Evolutionary conservation across 2,113 vertebrate genomes (phyloP).

Genomic region (Ctenodactylus gundi): DNA sequence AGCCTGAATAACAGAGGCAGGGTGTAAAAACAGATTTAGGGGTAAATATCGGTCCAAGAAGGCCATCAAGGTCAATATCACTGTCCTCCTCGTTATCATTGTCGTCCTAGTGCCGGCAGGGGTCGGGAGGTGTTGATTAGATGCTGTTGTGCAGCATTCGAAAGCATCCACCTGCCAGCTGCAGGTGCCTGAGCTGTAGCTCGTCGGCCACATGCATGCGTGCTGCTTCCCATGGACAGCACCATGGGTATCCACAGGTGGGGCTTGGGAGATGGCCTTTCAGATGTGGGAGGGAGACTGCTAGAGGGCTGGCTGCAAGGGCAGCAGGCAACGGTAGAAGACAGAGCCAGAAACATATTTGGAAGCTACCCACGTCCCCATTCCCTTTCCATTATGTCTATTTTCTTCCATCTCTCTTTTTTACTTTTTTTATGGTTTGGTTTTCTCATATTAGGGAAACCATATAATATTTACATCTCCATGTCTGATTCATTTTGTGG

Average conservation of each 20-base stretch:
- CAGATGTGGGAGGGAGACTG: not conserved
- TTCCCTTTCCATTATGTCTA: too few species aligned
- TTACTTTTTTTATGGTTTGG: too few species aligned
- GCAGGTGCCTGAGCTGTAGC: not conserved
- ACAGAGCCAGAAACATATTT: not conserved
- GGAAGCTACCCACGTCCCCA: too few species aligned
- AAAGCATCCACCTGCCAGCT: not conserved
- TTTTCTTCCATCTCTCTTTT: too few species aligned
- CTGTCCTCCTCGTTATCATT: not conserved
- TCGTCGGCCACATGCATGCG: rapidly evolving
- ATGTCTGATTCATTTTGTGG: too few species aligned
- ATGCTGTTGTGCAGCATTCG: not conserved
- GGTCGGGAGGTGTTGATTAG: not conserved
- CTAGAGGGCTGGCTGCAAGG: not conserved
- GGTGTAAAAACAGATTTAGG: not conserved
- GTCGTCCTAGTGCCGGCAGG: not conserved
- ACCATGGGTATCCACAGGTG: not conserved
- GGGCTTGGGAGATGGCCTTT: not conserved
- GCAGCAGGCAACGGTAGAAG: not conserved
- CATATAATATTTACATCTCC: too few species aligned
- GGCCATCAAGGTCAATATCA: not conserved
- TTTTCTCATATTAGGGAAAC: too few species aligned
- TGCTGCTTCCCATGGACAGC: not conserved
- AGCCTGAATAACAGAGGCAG: not conserved
- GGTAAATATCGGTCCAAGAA: not conserved